A percentile compares a stretch with the other conserved stretches of the same genome.
Conservation (phyloP, 92 coral and sea anemone genomes). For the Palythoa heliodiscus region DNA sequence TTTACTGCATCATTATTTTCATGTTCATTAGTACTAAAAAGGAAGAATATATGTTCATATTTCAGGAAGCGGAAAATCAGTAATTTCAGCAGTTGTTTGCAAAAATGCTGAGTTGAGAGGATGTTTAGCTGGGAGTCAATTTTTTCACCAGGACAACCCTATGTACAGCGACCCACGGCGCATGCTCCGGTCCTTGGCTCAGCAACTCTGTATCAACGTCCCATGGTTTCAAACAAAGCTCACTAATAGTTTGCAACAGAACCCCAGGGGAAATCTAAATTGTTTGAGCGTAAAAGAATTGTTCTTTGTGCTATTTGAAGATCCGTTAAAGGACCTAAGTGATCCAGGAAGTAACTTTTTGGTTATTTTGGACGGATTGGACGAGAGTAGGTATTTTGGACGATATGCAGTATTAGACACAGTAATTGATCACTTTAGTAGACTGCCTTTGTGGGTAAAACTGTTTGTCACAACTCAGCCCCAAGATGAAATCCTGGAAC, state of each 20-base stretch:
- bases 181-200: conserved; percentile 40
- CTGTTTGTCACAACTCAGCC: conserved; percentile 36
- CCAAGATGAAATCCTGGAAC: conserved; percentile 13
- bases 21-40: too few species aligned
- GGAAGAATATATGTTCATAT: background rate
- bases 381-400: conserved; percentile 42
- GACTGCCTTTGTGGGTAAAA: conserved; percentile 40
- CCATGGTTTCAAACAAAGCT: conserved; percentile 43
- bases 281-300: conserved; percentile 23
- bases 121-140: conserved; percentile 47
- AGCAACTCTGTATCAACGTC: conserved; percentile 32
- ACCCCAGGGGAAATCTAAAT: conserved; percentile 11
- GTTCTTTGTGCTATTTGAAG: conserved; percentile 38
- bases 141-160: conserved; percentile 24
- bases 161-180: conserved; percentile 35
- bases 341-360: conserved; percentile 32
- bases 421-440: background rate
- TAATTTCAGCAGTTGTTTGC: conserved; percentile 46
- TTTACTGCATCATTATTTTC: too few species aligned
- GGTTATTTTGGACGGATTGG: conserved; percentile 43
- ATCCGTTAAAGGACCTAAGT: conserved; percentile 15
- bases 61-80: conserved; percentile 53
- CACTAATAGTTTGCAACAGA: conserved; percentile 29
- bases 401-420: conserved; percentile 5
- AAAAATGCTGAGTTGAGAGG: conserved; percentile 37